Evolutionary conservation across 1,140 invertebrate genomes (phyloP).

Genomic region (Brachystomella parvula): DNA sequence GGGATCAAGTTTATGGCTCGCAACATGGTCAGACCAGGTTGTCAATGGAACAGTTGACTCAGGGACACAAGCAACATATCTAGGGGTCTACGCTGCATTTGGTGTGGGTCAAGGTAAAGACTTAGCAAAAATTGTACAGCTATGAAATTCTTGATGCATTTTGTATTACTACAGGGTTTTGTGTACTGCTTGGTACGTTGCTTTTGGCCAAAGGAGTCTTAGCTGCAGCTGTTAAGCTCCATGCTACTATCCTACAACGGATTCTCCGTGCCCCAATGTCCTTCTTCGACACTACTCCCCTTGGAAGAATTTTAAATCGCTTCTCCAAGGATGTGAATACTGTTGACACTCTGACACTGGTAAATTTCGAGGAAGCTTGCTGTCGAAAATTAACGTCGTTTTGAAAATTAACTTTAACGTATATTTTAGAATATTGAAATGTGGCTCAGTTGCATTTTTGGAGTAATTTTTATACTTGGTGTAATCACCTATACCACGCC

Average conservation of each 20-base stretch:
- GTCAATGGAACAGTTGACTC: slow-evolving; percentile 8
- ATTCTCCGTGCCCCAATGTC: slow-evolving; percentile 57
- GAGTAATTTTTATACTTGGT: slow-evolving; percentile 48
- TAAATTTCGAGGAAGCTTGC: too few species aligned
- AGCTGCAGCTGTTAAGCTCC: slow-evolving; percentile 56
- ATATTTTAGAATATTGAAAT: slow-evolving; percentile 58
- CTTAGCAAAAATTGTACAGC: neutral
- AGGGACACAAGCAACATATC: slow-evolving; percentile 15
- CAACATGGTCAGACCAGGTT: slow-evolving; percentile 28
- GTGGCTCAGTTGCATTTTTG: slow-evolving; percentile 45
- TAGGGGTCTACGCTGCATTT: slow-evolving; percentile 32
- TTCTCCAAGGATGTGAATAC: slow-evolving; percentile 78
- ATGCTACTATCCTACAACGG: slow-evolving; percentile 57
- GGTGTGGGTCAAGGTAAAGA: slow-evolving; percentile 33
- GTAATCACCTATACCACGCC: slow-evolving; percentile 50
- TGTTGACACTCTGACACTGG: too few species aligned
- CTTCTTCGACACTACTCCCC: slow-evolving; percentile 80
- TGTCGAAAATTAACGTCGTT: too few species aligned
- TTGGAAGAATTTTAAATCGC: slow-evolving; percentile 73
- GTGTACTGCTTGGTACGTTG: slow-evolving; percentile 41
- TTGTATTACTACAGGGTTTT: slow-evolving; percentile 17
- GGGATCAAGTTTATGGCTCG: slow-evolving; percentile 34
- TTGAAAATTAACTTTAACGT: too few species aligned
- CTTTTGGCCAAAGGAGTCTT: slow-evolving; percentile 49
- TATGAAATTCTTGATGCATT: neutral